A percentile compares a stretch with the other conserved stretches of the same genome.
Conservation (phyloP, 2,113 vertebrate species). For the Pongo pygmaeus region DNA sequence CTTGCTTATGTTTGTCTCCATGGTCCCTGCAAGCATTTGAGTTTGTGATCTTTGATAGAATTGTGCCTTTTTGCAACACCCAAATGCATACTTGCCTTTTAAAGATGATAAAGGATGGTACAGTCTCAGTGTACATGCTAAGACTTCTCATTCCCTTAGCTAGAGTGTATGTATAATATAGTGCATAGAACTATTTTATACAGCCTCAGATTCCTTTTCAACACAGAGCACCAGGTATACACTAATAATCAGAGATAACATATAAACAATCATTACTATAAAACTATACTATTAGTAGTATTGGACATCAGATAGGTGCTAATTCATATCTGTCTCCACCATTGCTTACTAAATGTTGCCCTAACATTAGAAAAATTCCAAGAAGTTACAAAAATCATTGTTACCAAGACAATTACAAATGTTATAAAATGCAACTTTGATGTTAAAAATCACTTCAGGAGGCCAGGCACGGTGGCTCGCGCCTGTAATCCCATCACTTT, state of each 20-base stretch:
- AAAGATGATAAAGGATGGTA: background rate
- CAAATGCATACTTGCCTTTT: background rate
- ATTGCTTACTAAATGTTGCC: background rate
- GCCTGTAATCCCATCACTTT: too few species aligned
- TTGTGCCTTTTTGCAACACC: background rate
- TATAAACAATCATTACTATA: background rate
- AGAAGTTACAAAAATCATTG: background rate
- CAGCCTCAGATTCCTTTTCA: background rate
- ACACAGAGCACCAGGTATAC: background rate
- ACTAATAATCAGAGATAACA: background rate
- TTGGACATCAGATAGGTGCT: background rate
- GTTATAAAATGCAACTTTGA: background rate
- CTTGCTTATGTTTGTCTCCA: background rate
- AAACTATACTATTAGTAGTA: background rate
- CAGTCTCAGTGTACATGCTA: background rate
- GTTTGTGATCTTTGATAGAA: background rate
- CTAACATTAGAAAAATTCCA: background rate
- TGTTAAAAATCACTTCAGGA: too few species aligned
- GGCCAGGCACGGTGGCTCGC: too few species aligned
- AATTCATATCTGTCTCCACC: background rate
- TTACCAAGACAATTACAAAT: background rate
- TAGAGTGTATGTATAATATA: background rate
- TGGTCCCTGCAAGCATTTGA: background rate
- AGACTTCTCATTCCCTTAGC: background rate
- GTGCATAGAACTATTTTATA: background rate